Evolutionary conservation across 2,888 invertebrate species (phyloP), one percentile per base, ranked within the genome.

Genomic region (Lepas anatifera): DNA sequence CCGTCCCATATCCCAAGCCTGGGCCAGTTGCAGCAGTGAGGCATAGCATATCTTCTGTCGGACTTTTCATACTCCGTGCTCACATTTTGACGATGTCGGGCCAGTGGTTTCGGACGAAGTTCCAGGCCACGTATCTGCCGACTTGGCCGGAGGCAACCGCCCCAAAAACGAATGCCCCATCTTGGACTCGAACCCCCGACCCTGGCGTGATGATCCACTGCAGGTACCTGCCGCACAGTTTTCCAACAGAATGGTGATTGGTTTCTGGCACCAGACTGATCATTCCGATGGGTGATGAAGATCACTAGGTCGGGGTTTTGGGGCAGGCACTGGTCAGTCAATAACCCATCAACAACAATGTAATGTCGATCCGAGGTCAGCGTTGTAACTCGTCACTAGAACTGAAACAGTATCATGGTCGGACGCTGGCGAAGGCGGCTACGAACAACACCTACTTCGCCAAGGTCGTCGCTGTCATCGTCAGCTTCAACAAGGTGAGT

Each of bases 121-220:
- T 87, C 78, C 91, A 92, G 0, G 89, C 87, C 43, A 94, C 84
- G n/a, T 89, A 87, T 76, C 90, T 89, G 0, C 93, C 93, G 68
- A 90, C 85, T 0, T 87, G 84, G 69, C 89, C 90, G 67, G 83
- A 84, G 0, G 90, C 86, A 0, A 93, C 89, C 0, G 90, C 84
- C 0, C 85, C 85, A 78, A 93, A 90, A 0, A 92, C 92, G 13
- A 87, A 81, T 8, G 86, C 84, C 0, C 87, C 85, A 77, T 94
- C 93, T 78, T 94, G 93, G 77, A 90, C 90, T 11, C 92, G 84
- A 69, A 94, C 90, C 2, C 6, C 18, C 25, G n/a, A 25, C 8
- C 18, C 25, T 0, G 48, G 25, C 25, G 48, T 48, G 8, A 48
- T 18, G n/a, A 48, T 8, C 3, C 6, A 48, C 18, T 25, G n/a